Percentiles rank a stretch among this genome's conserved stretches.
Conservation (phyloP, 2,113 vertebrate genomes). For the Puma concolor region DNA sequence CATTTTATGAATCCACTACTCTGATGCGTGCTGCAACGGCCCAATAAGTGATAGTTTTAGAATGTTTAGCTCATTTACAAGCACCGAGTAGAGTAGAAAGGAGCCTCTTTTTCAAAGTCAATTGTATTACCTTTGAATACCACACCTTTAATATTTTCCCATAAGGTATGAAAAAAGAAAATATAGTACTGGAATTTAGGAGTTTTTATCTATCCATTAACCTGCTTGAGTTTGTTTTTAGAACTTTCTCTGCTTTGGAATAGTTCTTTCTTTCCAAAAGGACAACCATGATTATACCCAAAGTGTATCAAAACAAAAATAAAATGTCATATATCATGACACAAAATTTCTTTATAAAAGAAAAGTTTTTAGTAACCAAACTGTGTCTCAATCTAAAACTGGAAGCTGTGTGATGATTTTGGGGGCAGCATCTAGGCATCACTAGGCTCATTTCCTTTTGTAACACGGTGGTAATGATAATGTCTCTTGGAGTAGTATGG, state of each 20-base stretch:
- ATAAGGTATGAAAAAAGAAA: not conserved
- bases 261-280: not conserved
- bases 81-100: not conserved
- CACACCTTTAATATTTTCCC: not conserved
- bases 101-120: not conserved
- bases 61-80: slow-evolving; percentile 3
- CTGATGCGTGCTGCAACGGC: not conserved
- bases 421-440: not conserved
- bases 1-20: not conserved
- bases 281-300: not conserved
- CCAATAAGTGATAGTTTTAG: not conserved
- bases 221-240: not conserved
- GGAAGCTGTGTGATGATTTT: not conserved
- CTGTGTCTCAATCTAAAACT: not conserved
- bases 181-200: not conserved
- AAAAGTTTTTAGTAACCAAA: not conserved
- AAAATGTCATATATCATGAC: not conserved
- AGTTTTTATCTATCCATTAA: not conserved
- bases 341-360: not conserved
- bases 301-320: not conserved
- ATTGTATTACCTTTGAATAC: not conserved
- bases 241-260: not conserved
- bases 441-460: not conserved
- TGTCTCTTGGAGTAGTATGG: not conserved
- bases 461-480: not conserved